Evolutionary conservation across 1,140 invertebrate genomes (phyloP), one percentile per base, ranked within the genome.

Genomic region (Liolophura sinensis): DNA sequence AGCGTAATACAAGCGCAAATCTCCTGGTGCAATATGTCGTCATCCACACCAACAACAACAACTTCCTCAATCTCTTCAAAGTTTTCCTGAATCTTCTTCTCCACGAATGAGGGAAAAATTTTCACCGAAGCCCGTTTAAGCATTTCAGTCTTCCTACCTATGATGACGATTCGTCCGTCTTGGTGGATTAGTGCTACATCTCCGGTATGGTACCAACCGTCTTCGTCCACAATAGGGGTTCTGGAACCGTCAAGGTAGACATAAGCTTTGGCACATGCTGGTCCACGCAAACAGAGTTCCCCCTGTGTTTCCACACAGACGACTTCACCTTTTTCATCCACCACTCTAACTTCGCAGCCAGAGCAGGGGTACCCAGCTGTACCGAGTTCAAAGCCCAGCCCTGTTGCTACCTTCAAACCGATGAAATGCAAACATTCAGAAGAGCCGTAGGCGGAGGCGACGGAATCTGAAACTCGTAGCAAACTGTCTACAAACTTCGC

Each of bases 281-380:
- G 51, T 54, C 51, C 51, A 54, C 51, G 51, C 3, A 54, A n/a
- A 54, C 51, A 54, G n/a, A 54, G 51, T 24, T 54, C 51, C 12
- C 51, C 51, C 12, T 3, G n/a, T 7, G 51, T 54, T 54, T 24
- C 51, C 24, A 20, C 24, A n/a, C n/a, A 4, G n/a, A 54, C 51
- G 24, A 54, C n/a, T 24, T 24, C n/a, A 1, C 12, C 51, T 20
- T 54, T 54, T 4, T 54, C 51, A 24, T 54, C 51, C 51, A 54
- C 51, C 51, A 54, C 51, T 54, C 12, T 54, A 24, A 24, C 51
- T 12, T 54, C 51, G 31, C 31, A 40, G 31, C 31, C 31, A 40
- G 31, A 40, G 31, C 31, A 3, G 31, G 31, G 31, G 31, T 40
- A 40, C 31, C 31, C 31, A 9, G 9, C 3, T 40, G 31, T 40